A percentile compares a stretch with the other conserved stretches of the same genome.
Conservation (phyloP, 2,888 invertebrate genomes). For the Drosophila picticornis region DNA sequence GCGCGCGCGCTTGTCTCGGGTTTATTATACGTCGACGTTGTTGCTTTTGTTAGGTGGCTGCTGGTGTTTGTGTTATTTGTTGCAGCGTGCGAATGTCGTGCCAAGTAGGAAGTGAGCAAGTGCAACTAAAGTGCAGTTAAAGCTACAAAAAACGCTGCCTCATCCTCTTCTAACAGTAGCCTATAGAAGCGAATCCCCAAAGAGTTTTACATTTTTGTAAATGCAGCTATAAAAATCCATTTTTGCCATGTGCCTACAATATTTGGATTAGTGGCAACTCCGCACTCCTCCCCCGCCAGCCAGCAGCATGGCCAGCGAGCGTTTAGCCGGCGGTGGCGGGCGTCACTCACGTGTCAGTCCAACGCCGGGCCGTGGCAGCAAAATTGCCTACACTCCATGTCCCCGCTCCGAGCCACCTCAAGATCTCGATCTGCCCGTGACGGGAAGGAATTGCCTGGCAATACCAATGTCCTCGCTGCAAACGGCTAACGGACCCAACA, state of each 20-base stretch:
- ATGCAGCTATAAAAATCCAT: conserved; percentile 26
- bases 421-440: conserved; percentile 75
- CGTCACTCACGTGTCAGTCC: conserved; percentile 85
- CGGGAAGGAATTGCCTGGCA: conserved; percentile 83
- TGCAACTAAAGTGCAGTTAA: conserved; percentile 46
- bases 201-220: conserved; percentile 11
- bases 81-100: conserved; percentile 20
- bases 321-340: conserved; percentile 75
- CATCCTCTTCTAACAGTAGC: conserved; percentile 12
- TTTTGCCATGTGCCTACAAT: conserved; percentile 13
- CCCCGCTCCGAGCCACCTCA: conserved; percentile 84
- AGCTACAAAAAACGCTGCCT: conserved; percentile 32
- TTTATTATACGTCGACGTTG: conserved; percentile 31
- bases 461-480: conserved; percentile 85
- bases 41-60: conserved; percentile 23
- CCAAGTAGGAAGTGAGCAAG: conserved; percentile 28
- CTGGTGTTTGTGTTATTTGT: conserved; percentile 34
- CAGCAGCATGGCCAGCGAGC: conserved; percentile 59
- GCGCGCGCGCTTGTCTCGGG: conserved; percentile 40
- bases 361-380: conserved; percentile 84
- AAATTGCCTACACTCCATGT: conserved; percentile 85
- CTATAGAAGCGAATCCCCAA: conserved; percentile 27
- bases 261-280: conserved; percentile 3
- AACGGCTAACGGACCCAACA: conserved; percentile 75
- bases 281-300: background rate